Base-by-base conservation (phyloP, 2,888 invertebrate genomes). In the Hymenopus coronatus region DNA sequence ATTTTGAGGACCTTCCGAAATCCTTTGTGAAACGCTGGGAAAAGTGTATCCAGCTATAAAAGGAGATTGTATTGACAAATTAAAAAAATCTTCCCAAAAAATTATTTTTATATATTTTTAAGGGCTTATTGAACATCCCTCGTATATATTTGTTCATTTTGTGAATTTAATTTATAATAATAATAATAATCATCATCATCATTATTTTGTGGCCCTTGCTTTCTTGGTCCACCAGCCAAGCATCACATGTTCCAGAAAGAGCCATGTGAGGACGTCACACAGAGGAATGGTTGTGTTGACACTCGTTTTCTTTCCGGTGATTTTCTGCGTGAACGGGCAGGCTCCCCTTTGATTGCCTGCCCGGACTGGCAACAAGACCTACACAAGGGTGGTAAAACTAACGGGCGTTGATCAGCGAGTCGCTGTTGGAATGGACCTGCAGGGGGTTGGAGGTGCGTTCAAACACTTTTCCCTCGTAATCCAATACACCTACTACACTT, bases 221-320 rank as follows among this genome's bases (percentile, higher is more conserved):
- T 40, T 1, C 40, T 40, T 40, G 0, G 40, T 12, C 12, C 40
- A 12, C 40, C 12, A 12, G 40, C 40, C 0, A 12, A 40, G 40
- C 40, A 40, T 40, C 40, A 40, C 40, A 40, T 40, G 40, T 40
- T 12, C 12, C 6, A 70, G 54, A 70, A 70, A 40, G 20, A 70
- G 54, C 54, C 54, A 70, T 20, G 54, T 8, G 20, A 25, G 54
- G 54, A 3, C 54, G 20, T 20, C 15, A 14, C 54, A 70, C 54
- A 70, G 20, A 70, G 54, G 54, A 70, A 70, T 70, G 54, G 82
- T n/a, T 33, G 7, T 87, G 87, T 87, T 87, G 87, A 87, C 87
- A 87, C 87, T 87, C 28, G 87, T 70, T 82, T 87, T 87, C 87
- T 87, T 87, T 28, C 82, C 82, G 82, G 87, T 87, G 87, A 87